A percentile compares a stretch with the other conserved stretches of the same genome.
These are phyloP conservation scores for Acropternis orthonyx DNA, from an alignment of 2,797 vertebrate genomes.

Conservation along the genomic window DNA sequence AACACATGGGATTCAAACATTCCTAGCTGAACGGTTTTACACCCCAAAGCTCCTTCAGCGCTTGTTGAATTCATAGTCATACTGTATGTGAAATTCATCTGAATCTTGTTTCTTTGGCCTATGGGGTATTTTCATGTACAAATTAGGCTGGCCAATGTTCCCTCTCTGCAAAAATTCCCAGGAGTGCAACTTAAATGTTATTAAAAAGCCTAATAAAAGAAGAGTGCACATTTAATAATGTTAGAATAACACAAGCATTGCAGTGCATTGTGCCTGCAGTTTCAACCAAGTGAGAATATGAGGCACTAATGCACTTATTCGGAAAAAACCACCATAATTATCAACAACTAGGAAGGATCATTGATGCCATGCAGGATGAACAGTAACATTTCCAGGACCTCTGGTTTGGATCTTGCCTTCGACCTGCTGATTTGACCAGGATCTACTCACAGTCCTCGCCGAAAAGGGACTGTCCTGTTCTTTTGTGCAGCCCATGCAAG, in stretches of 20 bases:
- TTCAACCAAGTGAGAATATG: constrained; percentile 59
- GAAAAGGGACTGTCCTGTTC: not conserved
- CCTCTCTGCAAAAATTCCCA: constrained; percentile 77
- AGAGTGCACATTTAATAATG: constrained; percentile 81
- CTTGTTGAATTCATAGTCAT: not conserved
- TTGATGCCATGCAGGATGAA: constrained; percentile 30
- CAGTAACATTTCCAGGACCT: constrained; percentile 1
- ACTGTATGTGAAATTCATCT: constrained; percentile 73
- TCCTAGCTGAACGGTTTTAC: not conserved
- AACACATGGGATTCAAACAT: not conserved
- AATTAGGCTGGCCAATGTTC: constrained; percentile 80
- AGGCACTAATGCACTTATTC: constrained; percentile 61
- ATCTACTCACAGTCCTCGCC: not conserved
- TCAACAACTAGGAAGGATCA: constrained; percentile 53
- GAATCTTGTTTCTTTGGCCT: constrained; percentile 78
- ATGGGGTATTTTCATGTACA: constrained; percentile 79
- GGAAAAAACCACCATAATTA: constrained; percentile 47
- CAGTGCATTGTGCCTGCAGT: constrained; percentile 51
- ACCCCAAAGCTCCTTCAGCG: not conserved
- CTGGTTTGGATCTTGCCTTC: not conserved
- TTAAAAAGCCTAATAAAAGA: constrained; percentile 83
- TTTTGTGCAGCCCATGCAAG: not conserved
- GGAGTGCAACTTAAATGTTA: constrained; percentile 80
- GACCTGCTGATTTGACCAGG: not conserved
- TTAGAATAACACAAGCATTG: constrained; percentile 74